A percentile compares a stretch with the other conserved stretches of the same genome.
Conservation (phyloP, 2,113 vertebrate genomes). For the Callipepla squamata region DNA sequence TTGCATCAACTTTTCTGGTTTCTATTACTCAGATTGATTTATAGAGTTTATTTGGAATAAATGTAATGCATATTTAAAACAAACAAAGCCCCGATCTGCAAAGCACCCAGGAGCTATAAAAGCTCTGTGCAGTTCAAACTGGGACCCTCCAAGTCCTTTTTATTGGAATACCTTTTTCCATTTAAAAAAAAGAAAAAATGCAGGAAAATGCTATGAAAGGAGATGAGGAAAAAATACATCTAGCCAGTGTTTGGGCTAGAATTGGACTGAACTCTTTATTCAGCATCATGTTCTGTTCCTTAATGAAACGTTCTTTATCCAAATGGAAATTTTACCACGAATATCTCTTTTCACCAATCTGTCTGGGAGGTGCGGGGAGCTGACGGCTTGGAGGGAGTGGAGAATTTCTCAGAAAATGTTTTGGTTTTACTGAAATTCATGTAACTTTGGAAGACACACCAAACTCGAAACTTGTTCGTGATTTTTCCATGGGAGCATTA, state of each 20-base stretch:
- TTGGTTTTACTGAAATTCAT: conserved; percentile 32
- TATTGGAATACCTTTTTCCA: neutral
- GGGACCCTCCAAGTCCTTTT: neutral
- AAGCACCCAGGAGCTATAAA: conserved; percentile 27
- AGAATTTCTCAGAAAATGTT: conserved; percentile 54
- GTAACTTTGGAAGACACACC: conserved; percentile 18
- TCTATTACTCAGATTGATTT: conserved; percentile 13
- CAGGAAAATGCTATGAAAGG: neutral
- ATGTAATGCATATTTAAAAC: neutral
- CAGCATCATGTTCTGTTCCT: conserved; percentile 1
- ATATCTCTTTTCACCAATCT: conserved; percentile 56
- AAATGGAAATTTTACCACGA: conserved; percentile 61
- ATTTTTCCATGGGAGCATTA: conserved; percentile 28
- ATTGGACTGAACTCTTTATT: conserved; percentile 31
- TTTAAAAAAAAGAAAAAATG: neutral
- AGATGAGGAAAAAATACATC: conserved; percentile 22
- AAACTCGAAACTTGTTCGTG: neutral
- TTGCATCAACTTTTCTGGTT: conserved; percentile 46
- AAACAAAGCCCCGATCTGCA: neutral
- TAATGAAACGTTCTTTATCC: conserved; percentile 49
- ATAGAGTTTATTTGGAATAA: conserved; percentile 42
- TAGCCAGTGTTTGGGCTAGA: neutral
- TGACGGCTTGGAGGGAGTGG: conserved; percentile 35
- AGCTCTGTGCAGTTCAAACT: conserved; percentile 8
- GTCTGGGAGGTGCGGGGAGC: conserved; percentile 34